These are phyloP conservation scores for Ephydatia muelleri DNA, from an alignment of 37 sponge, comb jelly and placozoan genomes.

Conservation along the genomic window DNA sequence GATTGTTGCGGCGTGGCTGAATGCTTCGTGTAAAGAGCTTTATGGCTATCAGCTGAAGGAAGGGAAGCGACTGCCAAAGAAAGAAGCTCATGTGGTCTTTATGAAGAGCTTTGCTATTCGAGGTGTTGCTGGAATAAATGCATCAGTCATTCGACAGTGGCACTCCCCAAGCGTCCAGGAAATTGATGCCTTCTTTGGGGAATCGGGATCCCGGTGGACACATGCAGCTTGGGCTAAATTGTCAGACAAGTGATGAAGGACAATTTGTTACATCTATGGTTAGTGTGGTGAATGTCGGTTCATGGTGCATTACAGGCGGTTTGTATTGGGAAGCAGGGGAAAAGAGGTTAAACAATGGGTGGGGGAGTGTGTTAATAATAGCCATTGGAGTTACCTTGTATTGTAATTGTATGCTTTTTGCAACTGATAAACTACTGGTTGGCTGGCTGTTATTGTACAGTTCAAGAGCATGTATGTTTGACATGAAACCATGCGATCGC, in stretches of 20 bases:
- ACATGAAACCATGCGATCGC: too few relatives aligned
- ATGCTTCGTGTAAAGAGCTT: background rate
- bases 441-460: too few relatives aligned
- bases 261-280: background rate
- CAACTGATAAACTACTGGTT: too few relatives aligned
- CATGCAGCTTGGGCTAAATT: background rate
- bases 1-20: background rate
- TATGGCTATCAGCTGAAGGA: constrained; percentile 1
- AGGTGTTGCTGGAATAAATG: background rate
- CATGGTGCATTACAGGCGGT: too few relatives aligned
- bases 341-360: too few relatives aligned
- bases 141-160: background rate
- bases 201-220: background rate
- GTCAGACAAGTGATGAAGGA: background rate
- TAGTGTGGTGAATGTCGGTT: too few relatives aligned
- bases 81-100: background rate
- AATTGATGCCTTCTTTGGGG: constrained; percentile 1
- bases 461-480: too few relatives aligned
- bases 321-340: too few relatives aligned
- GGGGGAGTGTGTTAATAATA: too few relatives aligned
- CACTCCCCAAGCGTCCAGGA: background rate
- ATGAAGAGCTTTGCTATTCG: background rate
- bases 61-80: background rate
- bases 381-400: too few relatives aligned
- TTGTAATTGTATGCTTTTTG: too few relatives aligned